Percentiles rank a stretch among this genome's conserved stretches.
These are phyloP conservation scores for Discoglossus pictus DNA, from an alignment of 2,797 vertebrate genomes.

Conservation along the genomic window DNA sequence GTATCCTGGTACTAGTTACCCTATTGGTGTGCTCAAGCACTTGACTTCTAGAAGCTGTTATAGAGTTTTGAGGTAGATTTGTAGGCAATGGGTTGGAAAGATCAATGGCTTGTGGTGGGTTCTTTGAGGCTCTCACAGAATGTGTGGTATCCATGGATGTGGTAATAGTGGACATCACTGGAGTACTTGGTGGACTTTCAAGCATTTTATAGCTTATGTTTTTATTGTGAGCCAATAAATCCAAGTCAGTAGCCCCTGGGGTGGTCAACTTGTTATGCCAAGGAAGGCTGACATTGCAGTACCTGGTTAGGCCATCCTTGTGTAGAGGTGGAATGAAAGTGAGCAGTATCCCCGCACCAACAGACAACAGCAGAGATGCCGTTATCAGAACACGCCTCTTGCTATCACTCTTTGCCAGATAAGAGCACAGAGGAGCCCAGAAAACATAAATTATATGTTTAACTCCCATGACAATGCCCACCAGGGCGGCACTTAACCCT, in stretches of 20 bases:
- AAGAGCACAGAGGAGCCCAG: conserved; percentile 72
- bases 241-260: conserved; percentile 16
- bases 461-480: conserved; percentile 78
- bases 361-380: conserved; percentile 72
- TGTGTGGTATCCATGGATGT: background rate
- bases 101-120: background rate
- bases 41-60: fast-evolving
- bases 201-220: conserved; percentile 5
- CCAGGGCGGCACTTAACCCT: conserved; percentile 77
- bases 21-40: too few relatives aligned
- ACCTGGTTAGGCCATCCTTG: background rate
- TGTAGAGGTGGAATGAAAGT: conserved; percentile 68
- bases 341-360: conserved; percentile 67
- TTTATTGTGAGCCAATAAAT: background rate
- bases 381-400: conserved; percentile 72
- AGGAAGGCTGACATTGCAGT: conserved; percentile 64
- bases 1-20: fast-evolving
- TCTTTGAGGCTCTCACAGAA: background rate
- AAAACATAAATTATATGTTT: conserved; percentile 70
- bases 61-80: background rate
- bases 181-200: background rate
- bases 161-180: background rate
- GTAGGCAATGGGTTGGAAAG: background rate
- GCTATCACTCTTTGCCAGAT: conserved; percentile 71
- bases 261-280: background rate